Evolutionary conservation across 2,888 invertebrate genomes (phyloP).

Genomic region (Cantharis lateralis): DNA sequence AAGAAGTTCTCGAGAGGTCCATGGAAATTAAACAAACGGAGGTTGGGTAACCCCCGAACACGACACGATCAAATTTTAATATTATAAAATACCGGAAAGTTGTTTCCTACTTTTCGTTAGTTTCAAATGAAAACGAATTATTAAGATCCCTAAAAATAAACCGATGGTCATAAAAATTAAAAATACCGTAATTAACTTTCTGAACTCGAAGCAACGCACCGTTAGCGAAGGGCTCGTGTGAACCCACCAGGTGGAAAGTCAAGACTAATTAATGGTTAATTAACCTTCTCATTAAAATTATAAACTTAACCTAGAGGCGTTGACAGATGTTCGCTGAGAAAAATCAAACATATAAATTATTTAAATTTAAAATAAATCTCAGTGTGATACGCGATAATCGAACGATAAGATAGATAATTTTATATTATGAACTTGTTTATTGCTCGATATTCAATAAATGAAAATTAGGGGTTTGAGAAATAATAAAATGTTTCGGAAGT

Average conservation of each 20-base stretch:
- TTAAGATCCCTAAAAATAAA: background rate
- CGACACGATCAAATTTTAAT: background rate
- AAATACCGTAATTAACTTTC: slow-evolving; percentile 4
- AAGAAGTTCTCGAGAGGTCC: background rate
- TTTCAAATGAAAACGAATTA: background rate
- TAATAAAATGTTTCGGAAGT: background rate
- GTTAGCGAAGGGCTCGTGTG: slow-evolving; percentile 13
- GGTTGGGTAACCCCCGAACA: no score
- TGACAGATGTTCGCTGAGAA: background rate
- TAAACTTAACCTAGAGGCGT: background rate
- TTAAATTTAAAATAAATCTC: background rate
- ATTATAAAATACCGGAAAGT: background rate
- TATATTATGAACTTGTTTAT: background rate
- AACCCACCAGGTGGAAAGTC: slow-evolving; percentile 25
- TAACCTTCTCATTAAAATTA: slow-evolving; percentile 12
- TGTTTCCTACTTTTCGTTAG: background rate
- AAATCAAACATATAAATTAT: background rate
- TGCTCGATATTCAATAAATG: background rate
- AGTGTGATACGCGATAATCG: background rate
- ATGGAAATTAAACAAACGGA: no score
- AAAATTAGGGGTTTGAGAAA: background rate
- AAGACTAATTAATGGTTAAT: slow-evolving; percentile 31
- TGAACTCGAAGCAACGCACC: background rate
- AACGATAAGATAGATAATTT: background rate
- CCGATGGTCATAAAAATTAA: background rate